A percentile compares a stretch with the other conserved stretches of the same genome.
These are phyloP conservation scores for Chionoecetes opilio DNA, from an alignment of 1,140 invertebrate genomes.

Conservation along the genomic window DNA sequence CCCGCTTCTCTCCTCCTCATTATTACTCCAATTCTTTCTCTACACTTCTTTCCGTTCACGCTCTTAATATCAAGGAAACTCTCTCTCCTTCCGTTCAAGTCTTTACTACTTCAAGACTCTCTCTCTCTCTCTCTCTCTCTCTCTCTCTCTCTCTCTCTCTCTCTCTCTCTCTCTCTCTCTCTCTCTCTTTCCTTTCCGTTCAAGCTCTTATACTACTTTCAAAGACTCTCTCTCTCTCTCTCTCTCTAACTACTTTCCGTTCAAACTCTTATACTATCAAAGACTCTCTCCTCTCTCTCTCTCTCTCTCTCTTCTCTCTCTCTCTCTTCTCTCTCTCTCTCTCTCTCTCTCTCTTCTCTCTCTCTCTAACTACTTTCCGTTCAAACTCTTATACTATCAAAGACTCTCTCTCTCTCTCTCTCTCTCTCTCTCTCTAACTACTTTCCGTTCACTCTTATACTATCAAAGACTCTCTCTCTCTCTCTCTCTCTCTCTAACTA, in stretches of 20 bases:
- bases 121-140: too few species aligned
- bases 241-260: too few species aligned
- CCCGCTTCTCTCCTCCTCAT: slow-evolving; percentile 19
- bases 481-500: too few species aligned
- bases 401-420: not conserved
- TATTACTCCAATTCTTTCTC: not conserved
- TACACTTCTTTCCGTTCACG: slow-evolving; percentile 18
- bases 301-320: not conserved
- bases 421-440: not conserved
- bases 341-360: not conserved
- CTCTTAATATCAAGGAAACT: slow-evolving; percentile 21
- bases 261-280: too few species aligned
- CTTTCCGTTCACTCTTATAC: not conserved
- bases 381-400: too few species aligned
- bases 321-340: not conserved
- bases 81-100: not conserved
- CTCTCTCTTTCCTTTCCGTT: too few species aligned
- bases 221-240: too few species aligned
- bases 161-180: too few species aligned
- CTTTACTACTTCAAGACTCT: too few species aligned
- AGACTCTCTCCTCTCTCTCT: too few species aligned
- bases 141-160: too few species aligned
- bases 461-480: slow-evolving; percentile 6
- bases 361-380: not conserved
- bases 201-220: too few species aligned